Conservation (phyloP, 2,797 vertebrate genomes). For the Onychomys torridus region DNA sequence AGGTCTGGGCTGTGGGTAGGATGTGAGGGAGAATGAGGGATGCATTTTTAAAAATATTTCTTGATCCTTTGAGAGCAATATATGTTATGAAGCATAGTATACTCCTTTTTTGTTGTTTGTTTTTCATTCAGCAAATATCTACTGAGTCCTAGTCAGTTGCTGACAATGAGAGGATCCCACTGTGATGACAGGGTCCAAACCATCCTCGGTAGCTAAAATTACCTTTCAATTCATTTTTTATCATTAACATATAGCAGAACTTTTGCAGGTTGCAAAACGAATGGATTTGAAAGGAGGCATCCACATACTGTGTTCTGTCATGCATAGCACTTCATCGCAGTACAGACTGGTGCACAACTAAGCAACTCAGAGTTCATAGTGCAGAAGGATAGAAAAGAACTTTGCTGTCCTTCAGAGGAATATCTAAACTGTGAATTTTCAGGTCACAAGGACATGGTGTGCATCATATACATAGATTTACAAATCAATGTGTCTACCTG, state of each 20-base stretch:
- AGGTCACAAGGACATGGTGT: neutral
- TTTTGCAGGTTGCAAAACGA: constrained; percentile 15
- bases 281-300: neutral
- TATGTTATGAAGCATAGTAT: neutral
- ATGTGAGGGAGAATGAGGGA: neutral
- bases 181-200: neutral
- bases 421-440: neutral
- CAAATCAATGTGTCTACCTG: neutral
- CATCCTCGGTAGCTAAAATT: neutral
- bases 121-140: constrained; percentile 20
- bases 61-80: constrained; percentile 18
- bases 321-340: too few relatives aligned
- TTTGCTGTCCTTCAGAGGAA: neutral
- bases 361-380: neutral
- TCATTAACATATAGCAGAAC: neutral
- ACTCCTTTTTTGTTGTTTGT: neutral
- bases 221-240: constrained; percentile 39
- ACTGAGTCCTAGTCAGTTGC: neutral
- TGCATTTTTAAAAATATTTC: constrained; percentile 55
- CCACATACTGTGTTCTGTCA: neutral
- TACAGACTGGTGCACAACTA: neutral
- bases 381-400: neutral
- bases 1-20: constrained; percentile 11
- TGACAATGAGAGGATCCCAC: neutral
- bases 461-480: neutral